Percentiles rank a stretch among this genome's conserved stretches.
Evolutionary conservation across 2,888 invertebrate genomes (phyloP).

Genomic region (Aphrophora alni): DNA sequence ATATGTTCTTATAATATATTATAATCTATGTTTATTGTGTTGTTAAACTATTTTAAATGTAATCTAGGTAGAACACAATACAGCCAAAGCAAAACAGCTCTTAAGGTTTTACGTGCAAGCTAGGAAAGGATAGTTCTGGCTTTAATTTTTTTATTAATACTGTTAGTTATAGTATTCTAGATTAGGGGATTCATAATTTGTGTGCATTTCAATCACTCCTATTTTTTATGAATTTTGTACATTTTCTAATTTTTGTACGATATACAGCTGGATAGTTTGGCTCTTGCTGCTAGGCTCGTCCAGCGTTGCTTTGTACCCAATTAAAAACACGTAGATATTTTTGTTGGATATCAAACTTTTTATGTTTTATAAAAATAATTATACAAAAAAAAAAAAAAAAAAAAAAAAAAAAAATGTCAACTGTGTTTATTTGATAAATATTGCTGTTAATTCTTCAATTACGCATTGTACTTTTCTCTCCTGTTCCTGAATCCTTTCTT

Average conservation of each 20-base stretch:
- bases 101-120: conserved; percentile 25
- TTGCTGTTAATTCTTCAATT: conserved; percentile 43
- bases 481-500: not conserved
- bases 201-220: conserved; percentile 53
- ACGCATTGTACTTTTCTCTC: conserved; percentile 18
- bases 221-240: conserved; percentile 49
- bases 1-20: conserved; percentile 15
- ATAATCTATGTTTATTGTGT: conserved; percentile 32
- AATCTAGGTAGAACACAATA: not conserved
- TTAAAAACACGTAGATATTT: conserved; percentile 39
- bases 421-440: conserved; percentile 44
- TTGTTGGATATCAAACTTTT: conserved; percentile 43
- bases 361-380: conserved; percentile 43
- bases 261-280: conserved; percentile 42
- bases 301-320: conserved; percentile 39
- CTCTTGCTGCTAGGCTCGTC: conserved; percentile 31
- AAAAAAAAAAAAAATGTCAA: conserved; percentile 37
- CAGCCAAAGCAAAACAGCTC: conserved; percentile 41
- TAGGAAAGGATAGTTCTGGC: conserved; percentile 40
- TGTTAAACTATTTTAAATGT: conserved; percentile 35
- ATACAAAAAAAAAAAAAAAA: conserved; percentile 16
- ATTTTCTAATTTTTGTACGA: conserved; percentile 48
- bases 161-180: conserved; percentile 43
- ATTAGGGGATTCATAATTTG: conserved; percentile 47
- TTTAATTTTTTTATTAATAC: conserved; percentile 41